Conservation (phyloP, 2,797 vertebrate species). For the Coluber constrictor region DNA sequence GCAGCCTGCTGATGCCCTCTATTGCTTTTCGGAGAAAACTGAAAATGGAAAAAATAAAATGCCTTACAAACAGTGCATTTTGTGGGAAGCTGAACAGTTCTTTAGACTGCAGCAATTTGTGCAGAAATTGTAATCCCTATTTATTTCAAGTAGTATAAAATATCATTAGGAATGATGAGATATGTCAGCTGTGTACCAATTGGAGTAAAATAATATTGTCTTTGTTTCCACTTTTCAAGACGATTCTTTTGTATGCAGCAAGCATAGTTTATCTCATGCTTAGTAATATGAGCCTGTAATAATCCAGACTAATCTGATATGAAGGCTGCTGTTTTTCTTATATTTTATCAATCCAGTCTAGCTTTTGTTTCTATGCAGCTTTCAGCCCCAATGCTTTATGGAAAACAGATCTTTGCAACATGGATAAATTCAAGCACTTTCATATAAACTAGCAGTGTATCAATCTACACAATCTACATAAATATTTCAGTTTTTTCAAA, state of each 20-base stretch:
- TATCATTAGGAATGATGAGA: background rate
- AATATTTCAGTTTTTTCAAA: background rate
- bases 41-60: slow-evolving; percentile 3
- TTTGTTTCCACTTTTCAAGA: background rate
- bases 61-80: background rate
- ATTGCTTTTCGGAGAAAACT: slow-evolving; percentile 28
- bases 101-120: background rate
- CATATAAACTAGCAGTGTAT: background rate
- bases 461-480: background rate
- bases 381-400: background rate
- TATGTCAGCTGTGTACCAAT: background rate
- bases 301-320: background rate
- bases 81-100: background rate
- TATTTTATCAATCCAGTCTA: background rate
- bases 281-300: too few species aligned
- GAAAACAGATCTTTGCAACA: background rate
- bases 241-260: background rate
- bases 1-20: slow-evolving; percentile 52
- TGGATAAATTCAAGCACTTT: background rate
- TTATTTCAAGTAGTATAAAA: background rate
- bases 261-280: background rate
- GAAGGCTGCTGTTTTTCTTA: background rate
- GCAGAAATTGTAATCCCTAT: background rate
- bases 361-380: background rate
- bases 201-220: background rate